Base-by-base conservation (phyloP, 2,888 invertebrate species). In the Sminthurides aquaticus region DNA sequence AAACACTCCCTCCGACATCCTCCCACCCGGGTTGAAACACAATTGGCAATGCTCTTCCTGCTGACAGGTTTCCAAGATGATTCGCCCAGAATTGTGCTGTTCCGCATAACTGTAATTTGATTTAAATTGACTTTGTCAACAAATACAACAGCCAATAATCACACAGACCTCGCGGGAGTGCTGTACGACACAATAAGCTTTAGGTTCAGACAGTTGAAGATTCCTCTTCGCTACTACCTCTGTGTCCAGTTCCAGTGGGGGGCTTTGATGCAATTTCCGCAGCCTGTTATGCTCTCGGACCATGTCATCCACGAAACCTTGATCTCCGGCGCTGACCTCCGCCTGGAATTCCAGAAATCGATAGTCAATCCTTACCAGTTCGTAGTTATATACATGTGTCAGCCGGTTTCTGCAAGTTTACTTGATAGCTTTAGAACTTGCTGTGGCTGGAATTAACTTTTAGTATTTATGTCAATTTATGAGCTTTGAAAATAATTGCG, bases 71-170 rank as follows among this genome's bases (percentile, higher is more conserved):
- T 0, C 86, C 86, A 64, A 91, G 79, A 52, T 84, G 84, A 54
- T 86, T 84, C 0, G 87, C 87, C 88, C 88, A 88, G 78, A 86
- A 85, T 76, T 86, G 84, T 3, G 87, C 84, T 66, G 82, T 79
- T 75, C 83, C 81, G 75, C 83, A 83, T 28, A 88, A 80, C 79
- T 84, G 78, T 34, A n/a, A n/a, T n/a, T n/a, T n/a, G n/a, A n/a
- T n/a, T n/a, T n/a, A n/a, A n/a, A n/a, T n/a, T n/a, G n/a, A n/a
- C n/a, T n/a, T n/a, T n/a, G n/a, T n/a, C n/a, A n/a, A n/a, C n/a
- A n/a, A n/a, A n/a, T n/a, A n/a, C n/a, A n/a, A n/a, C n/a, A n/a
- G n/a, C n/a, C n/a, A n/a, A n/a, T n/a, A n/a, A n/a, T n/a, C n/a
- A n/a, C n/a, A n/a, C n/a, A n/a, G n/a, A n/a, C n/a, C n/a, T n/a